Conservation (phyloP, 2,888 invertebrate genomes). For the Oeneis ivallda region DNA sequence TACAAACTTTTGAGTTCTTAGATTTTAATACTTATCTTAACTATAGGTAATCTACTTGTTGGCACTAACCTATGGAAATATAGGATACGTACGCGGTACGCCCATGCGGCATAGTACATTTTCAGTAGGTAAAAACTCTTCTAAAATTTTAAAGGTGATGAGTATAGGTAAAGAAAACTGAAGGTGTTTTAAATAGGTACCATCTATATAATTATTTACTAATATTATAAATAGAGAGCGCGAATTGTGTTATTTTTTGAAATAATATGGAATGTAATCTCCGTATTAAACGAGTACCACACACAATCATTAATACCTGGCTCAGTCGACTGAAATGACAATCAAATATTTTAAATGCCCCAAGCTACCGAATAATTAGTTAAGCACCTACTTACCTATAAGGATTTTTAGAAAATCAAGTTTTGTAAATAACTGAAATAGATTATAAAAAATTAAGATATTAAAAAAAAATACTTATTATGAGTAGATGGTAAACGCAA, state of each 20-base stretch:
- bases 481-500: not conserved
- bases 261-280: no score
- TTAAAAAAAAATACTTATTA: not conserved
- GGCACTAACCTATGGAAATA: slow-evolving; percentile 5
- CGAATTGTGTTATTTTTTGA: no score
- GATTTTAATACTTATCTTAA: not conserved
- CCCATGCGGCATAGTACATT: slow-evolving; percentile 5
- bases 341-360: slow-evolving; percentile 3
- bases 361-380: not conserved
- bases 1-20: slow-evolving; percentile 1
- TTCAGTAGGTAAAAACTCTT: not conserved
- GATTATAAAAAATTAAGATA: not conserved
- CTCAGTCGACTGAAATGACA: not conserved
- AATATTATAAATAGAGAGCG: no score
- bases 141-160: not conserved
- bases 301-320: not conserved
- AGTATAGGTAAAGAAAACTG: not conserved
- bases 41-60: slow-evolving; percentile 10
- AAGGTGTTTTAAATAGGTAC: not conserved
- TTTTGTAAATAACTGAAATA: not conserved
- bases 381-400: no score
- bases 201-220: no score
- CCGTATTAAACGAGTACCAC: not conserved
- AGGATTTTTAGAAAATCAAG: not conserved
- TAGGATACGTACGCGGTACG: not conserved